Conservation (phyloP, 2,888 invertebrate species). For the Melinopterus prodromus region DNA sequence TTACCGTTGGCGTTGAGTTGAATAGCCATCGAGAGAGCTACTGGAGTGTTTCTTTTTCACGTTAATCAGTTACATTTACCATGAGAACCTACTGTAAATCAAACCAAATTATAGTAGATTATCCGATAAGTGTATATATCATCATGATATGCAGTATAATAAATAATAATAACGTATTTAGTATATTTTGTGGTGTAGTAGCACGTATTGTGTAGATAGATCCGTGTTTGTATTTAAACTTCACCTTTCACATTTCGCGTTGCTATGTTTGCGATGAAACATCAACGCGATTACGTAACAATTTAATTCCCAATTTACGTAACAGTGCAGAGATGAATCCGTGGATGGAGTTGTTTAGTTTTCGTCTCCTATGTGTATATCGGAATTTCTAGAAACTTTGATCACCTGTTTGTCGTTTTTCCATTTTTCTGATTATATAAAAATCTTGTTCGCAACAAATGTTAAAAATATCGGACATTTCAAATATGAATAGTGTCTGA, state of each 20-base stretch:
- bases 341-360: neutral
- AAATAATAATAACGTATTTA: neutral
- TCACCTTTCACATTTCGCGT: neutral
- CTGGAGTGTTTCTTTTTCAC: neutral
- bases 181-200: neutral
- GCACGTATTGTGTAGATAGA: neutral
- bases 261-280: neutral
- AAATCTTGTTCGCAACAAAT: neutral
- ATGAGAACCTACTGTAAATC: neutral
- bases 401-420: neutral
- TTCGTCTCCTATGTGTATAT: neutral
- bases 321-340: neutral
- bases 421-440: neutral
- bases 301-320: neutral
- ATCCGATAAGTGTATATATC: neutral
- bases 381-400: neutral
- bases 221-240: neutral
- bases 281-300: neutral
- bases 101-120: neutral
- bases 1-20: neutral
- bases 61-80: neutral
- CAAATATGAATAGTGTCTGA: no score
- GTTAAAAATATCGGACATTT: no score
- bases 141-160: no score
- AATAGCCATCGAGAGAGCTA: constrained; percentile 4